Evolutionary conservation across 2,888 invertebrate genomes (phyloP).

Genomic region (Hydrotaea diabolus): DNA sequence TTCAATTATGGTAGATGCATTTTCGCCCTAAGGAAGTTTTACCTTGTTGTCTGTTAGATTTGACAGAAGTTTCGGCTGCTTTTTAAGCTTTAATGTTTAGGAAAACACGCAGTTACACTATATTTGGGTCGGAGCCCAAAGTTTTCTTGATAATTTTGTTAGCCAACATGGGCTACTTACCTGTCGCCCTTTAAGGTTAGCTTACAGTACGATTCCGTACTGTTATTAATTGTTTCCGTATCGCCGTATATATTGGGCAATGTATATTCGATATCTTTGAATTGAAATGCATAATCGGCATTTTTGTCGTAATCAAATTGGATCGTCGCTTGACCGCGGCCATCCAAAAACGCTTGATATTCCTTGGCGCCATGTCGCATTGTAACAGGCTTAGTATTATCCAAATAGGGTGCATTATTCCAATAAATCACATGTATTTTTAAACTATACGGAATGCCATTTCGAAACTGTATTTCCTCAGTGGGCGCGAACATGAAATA

Average conservation of each 20-base stretch:
- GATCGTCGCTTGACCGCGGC: conserved; percentile 85
- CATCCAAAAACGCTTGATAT: conserved; percentile 81
- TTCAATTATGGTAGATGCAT: too few species aligned
- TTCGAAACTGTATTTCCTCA: conserved; percentile 16
- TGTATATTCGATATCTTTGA: background rate
- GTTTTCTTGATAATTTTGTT: too few species aligned
- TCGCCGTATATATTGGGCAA: conserved; percentile 22
- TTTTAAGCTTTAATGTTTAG: too few species aligned
- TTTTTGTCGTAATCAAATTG: conserved; percentile 81
- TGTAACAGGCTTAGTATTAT: conserved; percentile 18
- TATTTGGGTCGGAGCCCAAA: too few species aligned
- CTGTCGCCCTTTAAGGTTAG: conserved; percentile 1
- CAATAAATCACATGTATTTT: conserved; percentile 16
- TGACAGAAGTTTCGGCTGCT: too few species aligned
- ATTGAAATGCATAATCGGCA: conserved; percentile 33
- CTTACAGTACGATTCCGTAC: conserved; percentile 30
- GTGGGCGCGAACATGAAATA: conserved; percentile 26
- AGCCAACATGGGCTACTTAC: too few species aligned
- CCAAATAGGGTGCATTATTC: conserved; percentile 1
- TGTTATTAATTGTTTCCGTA: background rate
- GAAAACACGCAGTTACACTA: too few species aligned
- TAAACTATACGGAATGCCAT: conserved; percentile 43
- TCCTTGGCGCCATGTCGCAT: conserved; percentile 77
- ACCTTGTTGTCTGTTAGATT: too few species aligned
- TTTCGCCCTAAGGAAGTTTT: too few species aligned